Evolutionary conservation across 2,888 invertebrate genomes (phyloP).

Genomic region (Lasioglossum morio): DNA sequence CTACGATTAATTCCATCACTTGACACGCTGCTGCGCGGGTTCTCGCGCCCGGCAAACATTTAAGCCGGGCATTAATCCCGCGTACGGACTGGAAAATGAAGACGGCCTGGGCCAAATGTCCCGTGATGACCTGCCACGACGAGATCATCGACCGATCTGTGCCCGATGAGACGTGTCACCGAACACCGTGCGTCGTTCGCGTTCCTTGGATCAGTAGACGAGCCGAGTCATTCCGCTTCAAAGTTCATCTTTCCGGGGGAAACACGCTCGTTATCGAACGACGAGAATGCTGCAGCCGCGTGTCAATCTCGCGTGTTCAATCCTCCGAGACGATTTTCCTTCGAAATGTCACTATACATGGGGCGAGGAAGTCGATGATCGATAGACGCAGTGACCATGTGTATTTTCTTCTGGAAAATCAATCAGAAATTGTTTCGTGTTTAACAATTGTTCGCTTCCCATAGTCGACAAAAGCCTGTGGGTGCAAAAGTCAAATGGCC

Average conservation of each 20-base stretch:
- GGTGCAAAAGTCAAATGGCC: neutral
- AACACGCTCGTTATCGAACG: neutral
- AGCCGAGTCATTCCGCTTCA: slow-evolving; percentile 16
- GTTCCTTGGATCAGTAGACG: slow-evolving; percentile 12
- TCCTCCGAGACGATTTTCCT: neutral
- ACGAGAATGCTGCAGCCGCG: neutral
- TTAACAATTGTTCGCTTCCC: neutral
- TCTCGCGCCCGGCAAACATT: slow-evolving; percentile 64
- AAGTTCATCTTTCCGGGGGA: neutral
- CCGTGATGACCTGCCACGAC: slow-evolving; percentile 58
- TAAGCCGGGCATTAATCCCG: slow-evolving; percentile 68
- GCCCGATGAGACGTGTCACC: slow-evolving; percentile 52
- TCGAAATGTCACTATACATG: neutral
- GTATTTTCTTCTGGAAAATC: neutral
- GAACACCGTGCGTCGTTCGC: neutral
- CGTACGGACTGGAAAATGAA: slow-evolving; percentile 65
- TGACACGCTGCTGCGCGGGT: slow-evolving; percentile 70
- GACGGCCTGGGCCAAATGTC: slow-evolving; percentile 64
- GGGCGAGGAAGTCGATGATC: neutral
- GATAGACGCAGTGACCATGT: neutral
- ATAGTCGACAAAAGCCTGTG: neutral
- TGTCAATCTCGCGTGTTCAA: neutral
- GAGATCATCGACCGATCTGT: slow-evolving; percentile 14
- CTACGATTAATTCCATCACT: slow-evolving; percentile 77
- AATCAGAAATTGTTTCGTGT: neutral